Base-by-base conservation (phyloP, 2,113 vertebrate genomes). In the Heteronetta atricapilla region DNA sequence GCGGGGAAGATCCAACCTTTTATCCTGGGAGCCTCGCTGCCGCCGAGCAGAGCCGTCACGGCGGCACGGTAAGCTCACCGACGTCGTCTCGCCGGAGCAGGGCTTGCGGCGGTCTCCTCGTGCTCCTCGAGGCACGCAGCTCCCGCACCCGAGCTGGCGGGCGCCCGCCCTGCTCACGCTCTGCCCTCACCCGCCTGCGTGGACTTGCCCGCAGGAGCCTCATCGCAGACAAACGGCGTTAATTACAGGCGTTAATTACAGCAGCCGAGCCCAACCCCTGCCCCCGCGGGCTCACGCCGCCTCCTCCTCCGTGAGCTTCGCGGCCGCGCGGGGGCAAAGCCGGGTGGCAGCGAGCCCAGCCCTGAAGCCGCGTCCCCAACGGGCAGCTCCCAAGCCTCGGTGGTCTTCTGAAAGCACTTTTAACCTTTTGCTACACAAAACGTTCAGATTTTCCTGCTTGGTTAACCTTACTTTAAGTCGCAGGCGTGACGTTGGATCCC, bases 21-120 rank as follows among this genome's bases (percentile, higher is more conserved):
- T 10, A 8, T 9, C 31, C 53, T 19, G 13, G 26, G 38, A 8
- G 26, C 9, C 31, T 18, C 3, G 25, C n/a, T 48, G 38, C 34
- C 42, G 6, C 10, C 4, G 3, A 34, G 14, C 5, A 10, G 8
- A 9, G 2, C 53, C 8, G 0, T 22, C 5, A 10, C 1, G 6
- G 42, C 6, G 50, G 55, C 33, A 1, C 13, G 15, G 42, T 15
- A 42, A 42, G 42, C 46, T 48, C 8, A 48, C 46, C 5, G 46
- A 48, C 20, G 46, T 48, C 46, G 46, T 22, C 9, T 48, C 22
- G 46, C 46, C 46, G 11, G 46, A 22, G 46, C 46, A 48, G 5
- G 10, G 46, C 46, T 48, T 11, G 46, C 21, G 46, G 9, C 20
- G 21, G 20, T 11, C 46, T 17, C 22, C 84, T 33, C 11, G 31